Conservation (phyloP, 2,797 vertebrate genomes). For the Setipinna tenuifilis region DNA sequence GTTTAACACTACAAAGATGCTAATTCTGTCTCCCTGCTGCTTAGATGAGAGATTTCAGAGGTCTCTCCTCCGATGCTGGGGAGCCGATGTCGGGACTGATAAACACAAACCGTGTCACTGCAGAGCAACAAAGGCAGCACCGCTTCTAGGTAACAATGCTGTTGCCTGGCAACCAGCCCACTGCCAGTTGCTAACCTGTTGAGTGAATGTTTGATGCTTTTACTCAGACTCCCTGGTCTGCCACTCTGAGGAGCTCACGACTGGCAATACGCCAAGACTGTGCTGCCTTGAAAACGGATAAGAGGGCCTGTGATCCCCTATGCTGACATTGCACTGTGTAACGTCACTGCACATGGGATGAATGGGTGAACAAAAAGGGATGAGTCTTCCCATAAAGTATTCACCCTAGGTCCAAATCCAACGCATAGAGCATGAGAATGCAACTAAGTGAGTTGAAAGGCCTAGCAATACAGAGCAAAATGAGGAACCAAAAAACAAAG, state of each 20-base stretch:
- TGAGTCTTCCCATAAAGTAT: conserved; percentile 41
- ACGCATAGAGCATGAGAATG: conserved; percentile 36
- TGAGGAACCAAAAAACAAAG: conserved; percentile 8
- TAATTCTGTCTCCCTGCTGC: neutral
- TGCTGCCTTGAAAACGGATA: neutral
- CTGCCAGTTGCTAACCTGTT: conserved; percentile 4
- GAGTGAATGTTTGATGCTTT: conserved; percentile 11
- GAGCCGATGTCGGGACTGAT: neutral
- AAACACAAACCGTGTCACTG: conserved; percentile 21
- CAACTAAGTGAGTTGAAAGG: neutral
- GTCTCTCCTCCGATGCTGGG: neutral
- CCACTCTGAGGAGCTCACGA: neutral
- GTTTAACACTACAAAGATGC: neutral
- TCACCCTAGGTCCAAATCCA: conserved; percentile 42
- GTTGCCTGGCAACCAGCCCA: conserved; percentile 21
- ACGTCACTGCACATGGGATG: conserved; percentile 15
- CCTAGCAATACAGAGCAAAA: neutral
- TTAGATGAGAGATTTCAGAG: neutral
- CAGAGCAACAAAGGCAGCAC: neutral
- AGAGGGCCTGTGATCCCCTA: neutral
- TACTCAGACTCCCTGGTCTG: neutral
- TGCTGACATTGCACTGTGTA: neutral
- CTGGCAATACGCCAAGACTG: neutral
- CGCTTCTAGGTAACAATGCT: conserved; percentile 13
- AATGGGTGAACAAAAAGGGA: neutral